Base-by-base conservation (phyloP, 2,888 invertebrate genomes). In the Polyommatus icarus region DNA sequence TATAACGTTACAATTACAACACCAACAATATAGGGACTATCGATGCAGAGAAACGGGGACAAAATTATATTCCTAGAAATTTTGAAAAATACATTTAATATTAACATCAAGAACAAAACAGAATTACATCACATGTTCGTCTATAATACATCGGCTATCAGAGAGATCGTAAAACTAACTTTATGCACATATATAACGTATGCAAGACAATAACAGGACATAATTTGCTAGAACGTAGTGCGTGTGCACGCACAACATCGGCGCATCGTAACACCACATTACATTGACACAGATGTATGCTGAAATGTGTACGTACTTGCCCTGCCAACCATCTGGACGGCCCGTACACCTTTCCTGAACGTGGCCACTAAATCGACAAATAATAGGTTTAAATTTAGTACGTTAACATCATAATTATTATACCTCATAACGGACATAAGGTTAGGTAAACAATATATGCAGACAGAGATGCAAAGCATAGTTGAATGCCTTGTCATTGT, bases 271-370 rank as follows among this genome's bases (percentile, higher is more conserved):
- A 91, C 93, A 92, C 89, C 91, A 93, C 93, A 92, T 90, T 89
- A 93, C 92, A 92, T 88, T 86, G 88, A 93, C 92, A 91, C 82
- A 90, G 85, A 85, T 84, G 85, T 86, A 90, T 85, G 88, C 87
- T 87, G 86, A 86, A 83, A 85, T 84, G 87, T 91, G 75, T 97
- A 98, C 98, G 96, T 98, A 98, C 98, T 98, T 98, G 98, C 98
- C 96, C 98, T 96, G 96, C 98, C 98, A 95, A 98, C 98, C 97
- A 98, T 97, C 96, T 98, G 99, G 95, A 99, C 98, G 95, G 99
- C 99, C 95, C 99, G 98, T 94, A 99, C 99, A 96, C 99, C 99
- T 96, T 99, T 99, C 97, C 99, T 98, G 98, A 99, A 99, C 95
- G 99, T 98, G 93, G 99, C 99, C 98, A 99, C 99, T 99, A 96